These are phyloP conservation scores for Phocoena sinus DNA, from an alignment of 2,113 vertebrate species.

Conservation along the genomic window DNA sequence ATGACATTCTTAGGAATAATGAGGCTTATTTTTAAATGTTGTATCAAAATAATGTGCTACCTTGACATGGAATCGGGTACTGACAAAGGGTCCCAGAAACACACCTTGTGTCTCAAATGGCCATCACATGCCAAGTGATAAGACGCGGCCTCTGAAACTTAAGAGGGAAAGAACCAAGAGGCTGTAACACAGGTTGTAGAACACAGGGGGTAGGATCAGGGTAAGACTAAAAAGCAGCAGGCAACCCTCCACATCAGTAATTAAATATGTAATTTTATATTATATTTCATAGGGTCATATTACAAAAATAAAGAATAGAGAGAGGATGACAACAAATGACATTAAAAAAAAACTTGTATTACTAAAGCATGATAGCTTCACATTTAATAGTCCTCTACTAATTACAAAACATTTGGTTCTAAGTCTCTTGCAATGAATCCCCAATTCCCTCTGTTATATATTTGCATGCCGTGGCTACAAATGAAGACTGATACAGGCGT, in stretches of 20 bases:
- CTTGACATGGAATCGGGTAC: neutral
- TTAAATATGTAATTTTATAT: neutral
- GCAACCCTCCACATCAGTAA: neutral
- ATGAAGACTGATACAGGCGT: neutral
- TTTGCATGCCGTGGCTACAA: neutral
- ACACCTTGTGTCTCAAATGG: neutral
- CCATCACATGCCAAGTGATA: neutral
- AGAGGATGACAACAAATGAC: neutral
- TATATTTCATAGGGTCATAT: neutral
- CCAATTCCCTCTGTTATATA: neutral
- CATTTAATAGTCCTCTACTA: neutral
- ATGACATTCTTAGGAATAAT: neutral
- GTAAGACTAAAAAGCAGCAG: neutral
- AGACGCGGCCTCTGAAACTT: neutral
- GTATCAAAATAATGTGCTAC: neutral
- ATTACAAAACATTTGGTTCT: neutral
- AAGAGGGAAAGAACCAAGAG: neutral
- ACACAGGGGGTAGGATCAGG: neutral
- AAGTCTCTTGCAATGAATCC: neutral
- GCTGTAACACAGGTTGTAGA: fast-evolving
- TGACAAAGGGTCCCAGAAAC: neutral
- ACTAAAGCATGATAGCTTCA: neutral
- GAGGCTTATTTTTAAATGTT: neutral
- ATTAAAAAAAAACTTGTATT: neutral
- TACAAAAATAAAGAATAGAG: neutral